Conservation (phyloP, 2,113 vertebrate species). For the Bujurquina vittata region DNA sequence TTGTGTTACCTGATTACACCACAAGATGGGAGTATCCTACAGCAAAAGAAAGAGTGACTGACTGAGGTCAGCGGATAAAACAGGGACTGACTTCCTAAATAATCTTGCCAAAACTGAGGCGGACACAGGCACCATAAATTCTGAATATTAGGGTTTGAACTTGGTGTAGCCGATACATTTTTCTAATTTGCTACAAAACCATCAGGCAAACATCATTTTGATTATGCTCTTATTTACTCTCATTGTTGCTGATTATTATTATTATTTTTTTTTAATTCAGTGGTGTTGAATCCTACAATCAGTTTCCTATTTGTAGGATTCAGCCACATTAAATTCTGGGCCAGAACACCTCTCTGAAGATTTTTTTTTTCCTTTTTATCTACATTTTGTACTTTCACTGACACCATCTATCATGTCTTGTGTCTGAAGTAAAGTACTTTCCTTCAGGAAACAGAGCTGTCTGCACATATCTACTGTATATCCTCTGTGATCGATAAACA, state of each 20-base stretch:
- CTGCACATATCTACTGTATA: slow-evolving; percentile 6
- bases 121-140: background rate
- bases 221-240: background rate
- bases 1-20: slow-evolving; percentile 27
- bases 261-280: background rate
- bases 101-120: background rate
- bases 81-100: background rate
- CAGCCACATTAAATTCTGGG: background rate
- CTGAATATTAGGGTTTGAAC: background rate
- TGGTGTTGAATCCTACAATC: too few relatives aligned
- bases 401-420: background rate
- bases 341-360: background rate
- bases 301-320: background rate
- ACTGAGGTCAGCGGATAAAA: background rate
- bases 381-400: background rate
- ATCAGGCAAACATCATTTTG: background rate
- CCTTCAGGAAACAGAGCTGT: slow-evolving; percentile 7
- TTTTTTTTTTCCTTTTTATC: background rate
- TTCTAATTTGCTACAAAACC: background rate
- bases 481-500: slow-evolving; percentile 20
- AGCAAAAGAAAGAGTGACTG: background rate
- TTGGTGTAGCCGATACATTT: background rate
- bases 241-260: background rate
- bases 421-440: background rate
- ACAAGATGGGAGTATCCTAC: slow-evolving; percentile 53